Evolutionary conservation across 1,140 invertebrate genomes (phyloP).

Genomic region (Drosophila saltans): DNA sequence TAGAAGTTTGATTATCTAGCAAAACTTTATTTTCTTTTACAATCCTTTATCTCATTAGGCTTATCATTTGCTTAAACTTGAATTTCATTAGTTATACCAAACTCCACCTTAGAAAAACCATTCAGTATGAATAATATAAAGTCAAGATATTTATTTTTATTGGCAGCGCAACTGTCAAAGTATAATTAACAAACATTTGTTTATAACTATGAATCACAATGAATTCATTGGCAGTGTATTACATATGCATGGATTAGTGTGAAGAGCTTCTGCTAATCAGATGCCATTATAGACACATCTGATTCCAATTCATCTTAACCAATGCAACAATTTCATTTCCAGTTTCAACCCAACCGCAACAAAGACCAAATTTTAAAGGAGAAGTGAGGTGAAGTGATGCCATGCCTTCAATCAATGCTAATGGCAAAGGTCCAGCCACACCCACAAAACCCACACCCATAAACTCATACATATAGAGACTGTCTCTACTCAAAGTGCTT

Average conservation of each 20-base stretch:
- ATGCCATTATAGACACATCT: not conserved
- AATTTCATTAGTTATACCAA: no score
- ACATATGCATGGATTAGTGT: not conserved
- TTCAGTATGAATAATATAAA: no score
- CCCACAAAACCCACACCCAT: slow-evolving; percentile 4
- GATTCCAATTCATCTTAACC: no score
- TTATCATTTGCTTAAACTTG: no score
- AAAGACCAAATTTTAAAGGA: slow-evolving; percentile 40
- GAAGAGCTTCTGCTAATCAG: not conserved
- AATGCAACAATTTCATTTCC: slow-evolving; percentile 22
- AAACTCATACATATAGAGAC: not conserved
- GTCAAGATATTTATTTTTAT: no score
- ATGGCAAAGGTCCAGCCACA: slow-evolving; percentile 59
- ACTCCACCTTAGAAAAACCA: no score
- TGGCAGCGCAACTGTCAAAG: no score
- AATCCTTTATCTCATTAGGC: no score
- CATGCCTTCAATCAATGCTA: slow-evolving; percentile 68
- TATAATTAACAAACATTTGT: not conserved
- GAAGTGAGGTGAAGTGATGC: not conserved
- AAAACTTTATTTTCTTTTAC: no score
- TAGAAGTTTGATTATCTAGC: no score
- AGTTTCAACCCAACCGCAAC: slow-evolving; percentile 54
- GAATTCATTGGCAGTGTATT: not conserved
- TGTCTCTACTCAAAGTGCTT: slow-evolving; percentile 61
- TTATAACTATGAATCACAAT: not conserved